Base-by-base conservation (phyloP, 2,888 invertebrate genomes). In the Hyposoter dolosus region DNA sequence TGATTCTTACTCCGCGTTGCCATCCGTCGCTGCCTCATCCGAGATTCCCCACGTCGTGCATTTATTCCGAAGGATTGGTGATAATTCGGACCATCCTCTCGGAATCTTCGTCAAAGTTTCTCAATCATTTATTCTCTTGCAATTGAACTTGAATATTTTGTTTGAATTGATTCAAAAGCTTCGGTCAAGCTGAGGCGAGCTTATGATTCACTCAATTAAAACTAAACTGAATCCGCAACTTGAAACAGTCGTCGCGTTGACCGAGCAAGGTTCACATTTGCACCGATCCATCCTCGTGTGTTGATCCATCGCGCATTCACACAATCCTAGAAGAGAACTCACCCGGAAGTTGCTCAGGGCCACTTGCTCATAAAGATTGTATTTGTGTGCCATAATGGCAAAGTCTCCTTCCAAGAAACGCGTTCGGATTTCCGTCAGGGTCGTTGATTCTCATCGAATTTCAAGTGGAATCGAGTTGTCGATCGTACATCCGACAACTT, bases 361-460 rank as follows among this genome's bases (percentile, higher is more conserved):
- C 23, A 23, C 4, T 65, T 65, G 9, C 40, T 15, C 23, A 53
- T 19, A 35, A 56, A n/a, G n/a, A 17, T 10, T 19, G 19, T 32
- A 15, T 19, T 15, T 17, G 68, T 45, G 43, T 15, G 10, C 40
- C n/a, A 19, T 19, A 35, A 47, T 60, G 56, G 56, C 56, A 10
- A 23, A 56, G 56, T 63, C 45, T 63, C 32, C 47, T 81, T 32
- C 66, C 40, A 17, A 35, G 50, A 50, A 69, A 50, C 35, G 45
- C 17, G 65, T 68, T 66, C 23, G 45, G 9, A 43, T 72, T 77
- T 77, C 65, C 40, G 72, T 53, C 82, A 82, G 75, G 69, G 53
- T 82, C 53, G 77, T 72, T 65, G 77, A 77, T 82, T 77, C 69
- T 69, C 76, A 71, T 76, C 40, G 68, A 75, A 68, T 76, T 60